Evolutionary conservation across 2,888 invertebrate genomes (phyloP).

Genomic region (Eilema caniola): DNA sequence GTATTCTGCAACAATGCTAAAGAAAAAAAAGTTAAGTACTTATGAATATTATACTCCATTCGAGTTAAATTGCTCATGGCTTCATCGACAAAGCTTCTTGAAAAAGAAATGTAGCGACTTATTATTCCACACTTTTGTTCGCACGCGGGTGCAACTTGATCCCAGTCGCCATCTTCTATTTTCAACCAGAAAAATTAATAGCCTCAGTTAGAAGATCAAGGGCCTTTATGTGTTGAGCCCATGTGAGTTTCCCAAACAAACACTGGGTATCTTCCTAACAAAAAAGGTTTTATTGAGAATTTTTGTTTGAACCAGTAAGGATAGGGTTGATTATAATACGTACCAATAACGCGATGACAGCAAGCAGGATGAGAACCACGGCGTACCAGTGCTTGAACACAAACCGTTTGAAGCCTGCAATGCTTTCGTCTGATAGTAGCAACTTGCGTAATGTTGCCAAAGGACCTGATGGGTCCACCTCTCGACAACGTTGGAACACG

Average conservation of each 20-base stretch:
- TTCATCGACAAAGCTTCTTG: neutral
- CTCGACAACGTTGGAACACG: conserved; percentile 92
- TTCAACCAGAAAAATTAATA: neutral
- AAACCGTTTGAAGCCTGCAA: conserved; percentile 96
- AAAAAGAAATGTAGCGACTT: neutral
- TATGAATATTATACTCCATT: neutral
- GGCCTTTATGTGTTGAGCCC: neutral
- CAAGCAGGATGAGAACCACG: conserved; percentile 91
- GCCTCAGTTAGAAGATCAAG: neutral
- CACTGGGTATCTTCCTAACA: neutral
- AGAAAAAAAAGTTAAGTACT: conserved; percentile 47
- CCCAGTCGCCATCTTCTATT: neutral
- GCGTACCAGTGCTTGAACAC: conserved; percentile 97
- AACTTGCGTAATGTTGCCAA: conserved; percentile 95
- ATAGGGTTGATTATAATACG: conserved; percentile 71
- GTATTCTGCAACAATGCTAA: conserved; percentile 72
- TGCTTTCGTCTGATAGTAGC: conserved; percentile 95
- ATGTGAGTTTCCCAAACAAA: neutral
- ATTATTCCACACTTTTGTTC: neutral
- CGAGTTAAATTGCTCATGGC: neutral
- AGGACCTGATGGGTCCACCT: conserved; percentile 97
- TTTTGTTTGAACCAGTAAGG: neutral
- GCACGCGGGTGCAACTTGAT: neutral
- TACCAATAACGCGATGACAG: conserved; percentile 93
- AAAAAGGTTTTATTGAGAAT: neutral